phyloP scores from a whole-genome alignment of 2,888 invertebrate species.

The Cacoxenus indagator region DNA sequence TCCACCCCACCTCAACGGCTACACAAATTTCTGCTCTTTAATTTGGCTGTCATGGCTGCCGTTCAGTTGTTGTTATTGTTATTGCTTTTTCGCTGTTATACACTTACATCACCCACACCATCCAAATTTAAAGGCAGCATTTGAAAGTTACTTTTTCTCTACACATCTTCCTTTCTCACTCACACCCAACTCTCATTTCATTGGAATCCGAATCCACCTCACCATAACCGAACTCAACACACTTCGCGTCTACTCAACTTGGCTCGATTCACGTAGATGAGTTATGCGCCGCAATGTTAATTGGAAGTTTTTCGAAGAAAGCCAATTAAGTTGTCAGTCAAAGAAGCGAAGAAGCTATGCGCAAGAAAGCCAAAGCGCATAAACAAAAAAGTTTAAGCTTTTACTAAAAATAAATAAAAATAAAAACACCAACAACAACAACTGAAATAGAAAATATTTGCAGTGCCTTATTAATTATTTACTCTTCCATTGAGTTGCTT shows the following conservation, averaged over 20 bases:
- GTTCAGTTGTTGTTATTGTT: constrained; percentile 16
- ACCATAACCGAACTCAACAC: too few relatives aligned
- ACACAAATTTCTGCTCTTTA: constrained; percentile 39
- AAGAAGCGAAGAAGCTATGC: not conserved
- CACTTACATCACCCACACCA: not conserved
- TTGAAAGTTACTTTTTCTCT: too few relatives aligned
- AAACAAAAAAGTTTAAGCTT: too few relatives aligned
- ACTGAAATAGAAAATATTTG: not conserved
- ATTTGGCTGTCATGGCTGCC: constrained; percentile 39
- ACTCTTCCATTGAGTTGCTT: too few relatives aligned
- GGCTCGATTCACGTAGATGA: constrained; percentile 1
- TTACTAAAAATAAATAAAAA: not conserved
- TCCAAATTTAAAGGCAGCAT: too few relatives aligned
- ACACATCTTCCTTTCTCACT: not conserved
- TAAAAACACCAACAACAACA: not conserved
- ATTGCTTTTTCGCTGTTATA: constrained; percentile 17
- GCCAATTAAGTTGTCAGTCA: constrained; percentile 68
- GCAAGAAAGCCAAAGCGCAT: not conserved
- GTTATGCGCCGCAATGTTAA: constrained; percentile 45
- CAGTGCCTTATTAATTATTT: too few relatives aligned
- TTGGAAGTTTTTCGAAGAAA: constrained; percentile 58
- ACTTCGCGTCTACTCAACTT: not conserved
- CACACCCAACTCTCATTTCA: not conserved
- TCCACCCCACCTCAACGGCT: constrained; percentile 5
- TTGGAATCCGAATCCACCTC: too few relatives aligned